phyloP scores from a whole-genome alignment of 2,113 vertebrate genomes.

The Salvelinus sp. region DNA sequence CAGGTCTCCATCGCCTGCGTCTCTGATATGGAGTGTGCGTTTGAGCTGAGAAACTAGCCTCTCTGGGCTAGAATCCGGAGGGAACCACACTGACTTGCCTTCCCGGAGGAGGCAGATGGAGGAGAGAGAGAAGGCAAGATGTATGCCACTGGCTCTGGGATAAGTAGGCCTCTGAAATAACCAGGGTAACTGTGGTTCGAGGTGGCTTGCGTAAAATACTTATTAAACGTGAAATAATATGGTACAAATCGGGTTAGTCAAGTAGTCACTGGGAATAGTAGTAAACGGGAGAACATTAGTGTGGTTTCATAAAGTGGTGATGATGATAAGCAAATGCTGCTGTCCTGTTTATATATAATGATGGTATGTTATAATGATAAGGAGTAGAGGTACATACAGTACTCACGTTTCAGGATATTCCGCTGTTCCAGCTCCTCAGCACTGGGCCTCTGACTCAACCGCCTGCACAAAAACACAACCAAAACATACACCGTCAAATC shows the following conservation, averaged over 20 bases:
- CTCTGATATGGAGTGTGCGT: conserved; percentile 45
- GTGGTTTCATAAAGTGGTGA: too few species aligned
- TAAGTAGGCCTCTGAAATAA: conserved; percentile 15
- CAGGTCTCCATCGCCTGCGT: conserved; percentile 51
- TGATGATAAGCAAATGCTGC: too few species aligned
- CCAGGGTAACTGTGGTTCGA: conserved; percentile 4
- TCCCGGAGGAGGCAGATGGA: conserved; percentile 13
- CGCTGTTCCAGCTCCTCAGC: conserved; percentile 97
- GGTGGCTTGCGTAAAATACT: background rate
- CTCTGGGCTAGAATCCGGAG: conserved; percentile 40
- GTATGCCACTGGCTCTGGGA: conserved; percentile 29
- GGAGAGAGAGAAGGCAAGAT: conserved; percentile 25
- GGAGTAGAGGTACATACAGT: conserved; percentile 3
- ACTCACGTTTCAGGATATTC: conserved; percentile 99
- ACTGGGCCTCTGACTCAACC: conserved; percentile 95
- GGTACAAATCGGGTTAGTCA: too few species aligned
- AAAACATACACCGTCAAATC: conserved; percentile 35
- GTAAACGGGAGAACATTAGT: too few species aligned
- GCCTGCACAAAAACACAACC: conserved; percentile 82
- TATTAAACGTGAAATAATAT: too few species aligned
- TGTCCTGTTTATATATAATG: background rate
- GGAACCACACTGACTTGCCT: conserved; percentile 33
- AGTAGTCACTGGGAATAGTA: too few species aligned
- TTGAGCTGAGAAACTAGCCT: conserved; percentile 46
- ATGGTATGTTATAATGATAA: background rate